These are phyloP conservation scores for Trogon melanurus DNA, from an alignment of 2,113 vertebrate genomes.

Conservation along the genomic window DNA sequence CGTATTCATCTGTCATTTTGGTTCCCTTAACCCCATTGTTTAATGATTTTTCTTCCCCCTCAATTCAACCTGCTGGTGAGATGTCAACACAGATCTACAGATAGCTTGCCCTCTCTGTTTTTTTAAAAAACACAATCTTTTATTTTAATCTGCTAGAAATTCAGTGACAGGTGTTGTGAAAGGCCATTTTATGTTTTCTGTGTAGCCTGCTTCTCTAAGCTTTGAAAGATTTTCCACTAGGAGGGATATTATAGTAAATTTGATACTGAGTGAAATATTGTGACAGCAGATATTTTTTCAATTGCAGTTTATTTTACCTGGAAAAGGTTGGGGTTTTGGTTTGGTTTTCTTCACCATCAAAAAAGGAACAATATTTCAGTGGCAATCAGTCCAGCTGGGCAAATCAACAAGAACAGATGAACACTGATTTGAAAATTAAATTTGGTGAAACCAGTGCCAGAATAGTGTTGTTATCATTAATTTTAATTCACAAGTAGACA, in stretches of 20 bases:
- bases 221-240: neutral
- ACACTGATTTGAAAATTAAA: neutral
- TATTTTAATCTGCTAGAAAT: conserved; percentile 56
- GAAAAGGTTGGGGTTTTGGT: neutral
- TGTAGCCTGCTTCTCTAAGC: neutral
- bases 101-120: neutral
- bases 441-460: neutral
- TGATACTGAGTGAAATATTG: conserved; percentile 45
- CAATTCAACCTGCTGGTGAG: neutral
- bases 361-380: neutral
- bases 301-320: neutral
- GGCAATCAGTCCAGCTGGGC: neutral
- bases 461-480: neutral
- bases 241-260: conserved; percentile 37
- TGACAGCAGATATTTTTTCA: conserved; percentile 41
- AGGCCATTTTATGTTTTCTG: conserved; percentile 5
- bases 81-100: neutral
- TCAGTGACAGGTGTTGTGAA: conserved; percentile 32
- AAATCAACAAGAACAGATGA: neutral
- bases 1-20: neutral
- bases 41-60: neutral
- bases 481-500: neutral
- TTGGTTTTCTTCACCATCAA: neutral
- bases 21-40: neutral
- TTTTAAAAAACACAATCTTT: neutral